Base-by-base conservation (phyloP, 2,888 invertebrate genomes). In the Dynastes hyllus region DNA sequence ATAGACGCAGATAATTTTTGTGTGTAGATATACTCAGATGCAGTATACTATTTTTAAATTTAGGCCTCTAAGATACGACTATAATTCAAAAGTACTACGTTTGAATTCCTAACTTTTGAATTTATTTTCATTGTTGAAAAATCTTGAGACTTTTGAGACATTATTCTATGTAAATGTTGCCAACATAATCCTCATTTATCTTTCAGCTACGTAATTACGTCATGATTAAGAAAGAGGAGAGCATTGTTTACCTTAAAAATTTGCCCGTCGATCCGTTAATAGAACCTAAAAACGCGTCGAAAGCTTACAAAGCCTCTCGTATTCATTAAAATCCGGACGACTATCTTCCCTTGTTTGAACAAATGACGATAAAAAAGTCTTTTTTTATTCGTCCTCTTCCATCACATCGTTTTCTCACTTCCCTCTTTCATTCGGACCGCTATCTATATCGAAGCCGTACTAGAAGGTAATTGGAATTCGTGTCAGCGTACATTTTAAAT, bases 381-480 rank as follows among this genome's bases (percentile, higher is more conserved):
- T 29, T 32, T 45, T 29, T 32, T 32, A 32, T 29, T 27, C 29
- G 11, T 63, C 63, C 13, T 63, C 13, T 63, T 63, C 32, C 63
- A 27, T 63, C 29, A 13, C 32, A 13, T 13, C 13, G 29, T 63
- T 29, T 63, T 29, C 29, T 29, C 13, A 29, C 63, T 63, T 63
- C 32, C 13, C 13, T 63, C 63, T 29, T 29, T 32, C 27, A 22
- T 63, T 9, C 55, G 16, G 55, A 45, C 45, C 55, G 55, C 55
- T 58, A 58, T 58, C 55, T 58, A 58, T 58, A 58, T 58, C 55
- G 55, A 58, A 58, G 55, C 22, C 55, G 55, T 22, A 58, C 27
- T 58, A 58, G 55, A 58, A 58, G 55, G 63, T 63, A 63, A 63
- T 67, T 67, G 67, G 50, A 67, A 67, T 67, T 45, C 67, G 67